These are phyloP conservation scores for Tinea pellionella DNA, from an alignment of 2,888 invertebrate species.

Conservation along the genomic window DNA sequence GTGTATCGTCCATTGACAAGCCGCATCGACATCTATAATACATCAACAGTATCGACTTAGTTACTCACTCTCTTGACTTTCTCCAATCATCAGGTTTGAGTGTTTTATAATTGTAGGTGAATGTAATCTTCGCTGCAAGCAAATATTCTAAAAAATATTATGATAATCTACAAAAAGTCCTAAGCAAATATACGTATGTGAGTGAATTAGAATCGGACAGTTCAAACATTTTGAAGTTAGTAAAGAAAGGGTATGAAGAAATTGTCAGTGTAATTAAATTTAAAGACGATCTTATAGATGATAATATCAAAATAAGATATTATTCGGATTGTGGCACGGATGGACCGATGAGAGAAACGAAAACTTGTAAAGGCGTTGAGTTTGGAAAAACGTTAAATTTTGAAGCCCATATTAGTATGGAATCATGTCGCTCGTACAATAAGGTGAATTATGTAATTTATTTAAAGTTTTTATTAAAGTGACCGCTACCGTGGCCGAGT, in stretches of 20 bases:
- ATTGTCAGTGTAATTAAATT: slow-evolving; percentile 75
- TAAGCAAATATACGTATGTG: slow-evolving; percentile 80
- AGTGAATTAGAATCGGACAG: slow-evolving; percentile 85
- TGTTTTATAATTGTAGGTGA: slow-evolving; percentile 66
- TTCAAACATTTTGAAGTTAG: slow-evolving; percentile 85
- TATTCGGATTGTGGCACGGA: slow-evolving; percentile 76
- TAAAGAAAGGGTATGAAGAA: slow-evolving; percentile 83
- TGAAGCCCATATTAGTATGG: slow-evolving; percentile 70
- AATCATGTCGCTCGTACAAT: slow-evolving; percentile 64
- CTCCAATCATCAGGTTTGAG: too few species aligned
- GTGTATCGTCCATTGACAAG: too few species aligned
- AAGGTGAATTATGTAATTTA: slow-evolving; percentile 40
- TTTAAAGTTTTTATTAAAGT: too few species aligned
- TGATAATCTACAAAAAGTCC: slow-evolving; percentile 73
- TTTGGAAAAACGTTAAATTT: slow-evolving; percentile 74
- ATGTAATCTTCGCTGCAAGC: slow-evolving; percentile 90
- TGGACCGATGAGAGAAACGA: slow-evolving; percentile 50
- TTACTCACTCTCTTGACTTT: too few species aligned
- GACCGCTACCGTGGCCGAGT: too few species aligned
- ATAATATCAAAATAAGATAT: slow-evolving; percentile 75
- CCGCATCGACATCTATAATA: too few species aligned
- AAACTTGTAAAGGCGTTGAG: slow-evolving; percentile 71
- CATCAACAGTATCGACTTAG: too few species aligned
- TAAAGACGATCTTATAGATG: slow-evolving; percentile 68
- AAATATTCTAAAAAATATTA: slow-evolving; percentile 75